phyloP scores from a whole-genome alignment of 1,140 invertebrate species.

The Penaeus vannamei region DNA sequence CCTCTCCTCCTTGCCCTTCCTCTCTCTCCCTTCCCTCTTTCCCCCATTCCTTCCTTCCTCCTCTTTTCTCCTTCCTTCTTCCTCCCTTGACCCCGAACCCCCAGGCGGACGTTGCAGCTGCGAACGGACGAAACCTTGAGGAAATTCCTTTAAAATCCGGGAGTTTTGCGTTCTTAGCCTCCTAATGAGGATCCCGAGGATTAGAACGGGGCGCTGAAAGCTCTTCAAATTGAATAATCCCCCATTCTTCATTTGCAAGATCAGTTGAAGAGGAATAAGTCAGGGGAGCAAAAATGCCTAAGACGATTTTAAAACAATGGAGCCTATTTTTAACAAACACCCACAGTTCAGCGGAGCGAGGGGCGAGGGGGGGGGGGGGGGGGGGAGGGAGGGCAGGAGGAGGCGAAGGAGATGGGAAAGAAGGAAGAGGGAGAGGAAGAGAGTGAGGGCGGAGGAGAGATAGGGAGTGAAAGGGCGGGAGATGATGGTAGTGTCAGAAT shows the following conservation, averaged over 20 bases:
- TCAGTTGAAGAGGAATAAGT: slow-evolving; percentile 64
- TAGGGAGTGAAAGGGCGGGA: not conserved
- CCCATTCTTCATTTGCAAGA: slow-evolving; percentile 64
- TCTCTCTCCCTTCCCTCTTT: not conserved
- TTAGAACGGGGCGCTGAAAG: slow-evolving; percentile 61
- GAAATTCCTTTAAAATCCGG: slow-evolving; percentile 49
- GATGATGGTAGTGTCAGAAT: not conserved
- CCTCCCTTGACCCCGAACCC: not conserved
- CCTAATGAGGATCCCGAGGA: slow-evolving; percentile 59
- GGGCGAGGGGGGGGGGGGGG: not conserved
- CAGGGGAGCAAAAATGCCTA: slow-evolving; percentile 61
- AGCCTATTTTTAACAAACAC: slow-evolving; percentile 49
- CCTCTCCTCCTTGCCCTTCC: not conserved
- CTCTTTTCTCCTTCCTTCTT: not conserved
- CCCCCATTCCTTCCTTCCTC: not conserved
- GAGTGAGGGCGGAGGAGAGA: not conserved
- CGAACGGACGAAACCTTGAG: slow-evolving; percentile 26
- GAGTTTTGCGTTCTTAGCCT: slow-evolving; percentile 57
- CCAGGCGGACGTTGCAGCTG: not conserved
- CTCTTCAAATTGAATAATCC: slow-evolving; percentile 65
- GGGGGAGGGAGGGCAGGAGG: not conserved
- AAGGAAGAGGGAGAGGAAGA: not conserved
- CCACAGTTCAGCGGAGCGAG: slow-evolving; percentile 36
- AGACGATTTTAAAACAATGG: slow-evolving; percentile 65
- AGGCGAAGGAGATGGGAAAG: not conserved